Percentiles rank a stretch among this genome's conserved stretches.
Evolutionary conservation across 2,113 vertebrate genomes (phyloP).

Genomic region (Silurus glanis): DNA sequence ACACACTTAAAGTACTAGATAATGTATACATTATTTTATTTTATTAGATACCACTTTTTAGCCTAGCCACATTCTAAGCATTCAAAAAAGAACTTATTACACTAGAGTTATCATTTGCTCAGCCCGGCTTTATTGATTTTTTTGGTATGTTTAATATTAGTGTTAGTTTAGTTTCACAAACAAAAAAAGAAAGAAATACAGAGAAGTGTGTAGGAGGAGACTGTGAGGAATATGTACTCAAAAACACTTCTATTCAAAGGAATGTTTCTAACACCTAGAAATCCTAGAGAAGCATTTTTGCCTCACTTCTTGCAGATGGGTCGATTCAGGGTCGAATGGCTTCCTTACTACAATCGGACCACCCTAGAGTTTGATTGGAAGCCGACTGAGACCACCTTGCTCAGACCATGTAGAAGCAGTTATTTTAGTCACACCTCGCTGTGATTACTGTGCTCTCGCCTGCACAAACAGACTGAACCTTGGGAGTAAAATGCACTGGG

Average conservation of each 20-base stretch:
- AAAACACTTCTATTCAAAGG: background rate
- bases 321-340: background rate
- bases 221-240: background rate
- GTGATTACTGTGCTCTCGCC: conserved; percentile 8
- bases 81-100: background rate
- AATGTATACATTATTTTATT: background rate
- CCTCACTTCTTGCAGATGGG: background rate
- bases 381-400: background rate
- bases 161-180: background rate
- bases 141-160: background rate
- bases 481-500: background rate
- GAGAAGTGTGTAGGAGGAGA: background rate
- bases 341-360: background rate
- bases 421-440: conserved; percentile 8
- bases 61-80: background rate
- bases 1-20: background rate
- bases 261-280: background rate
- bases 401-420: background rate
- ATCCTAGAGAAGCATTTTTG: background rate
- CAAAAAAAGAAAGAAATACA: background rate
- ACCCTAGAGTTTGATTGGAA: background rate
- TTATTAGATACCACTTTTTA: background rate
- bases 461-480: background rate
- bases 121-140: background rate
- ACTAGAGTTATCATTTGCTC: background rate